A percentile compares a stretch with the other conserved stretches of the same genome.
Evolutionary conservation across 2,113 vertebrate species (phyloP).

Genomic region (Hyla sarda): DNA sequence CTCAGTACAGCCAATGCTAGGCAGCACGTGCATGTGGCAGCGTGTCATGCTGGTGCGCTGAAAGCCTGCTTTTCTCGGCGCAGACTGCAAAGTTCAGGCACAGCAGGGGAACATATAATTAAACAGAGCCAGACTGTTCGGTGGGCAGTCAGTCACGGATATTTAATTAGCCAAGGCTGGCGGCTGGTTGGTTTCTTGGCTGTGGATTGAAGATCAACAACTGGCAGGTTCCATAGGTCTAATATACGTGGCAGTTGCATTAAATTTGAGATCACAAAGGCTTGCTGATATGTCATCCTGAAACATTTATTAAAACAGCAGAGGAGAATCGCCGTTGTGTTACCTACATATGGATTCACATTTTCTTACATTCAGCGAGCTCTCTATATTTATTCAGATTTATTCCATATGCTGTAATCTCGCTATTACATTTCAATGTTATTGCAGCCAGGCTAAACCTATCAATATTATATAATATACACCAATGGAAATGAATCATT

Average conservation of each 20-base stretch:
- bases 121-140: conserved; percentile 61
- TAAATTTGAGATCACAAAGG: conserved; percentile 39
- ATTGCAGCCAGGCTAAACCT: not conserved
- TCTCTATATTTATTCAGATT: not conserved
- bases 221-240: conserved; percentile 56
- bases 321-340: not conserved
- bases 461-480: not conserved
- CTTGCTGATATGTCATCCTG: conserved; percentile 39
- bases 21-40: conserved; percentile 56
- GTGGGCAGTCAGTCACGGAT: conserved; percentile 60
- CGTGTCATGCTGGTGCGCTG: conserved; percentile 54
- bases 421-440: not conserved
- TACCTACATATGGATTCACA: not conserved
- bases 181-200: conserved; percentile 57
- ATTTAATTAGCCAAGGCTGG: conserved; percentile 60
- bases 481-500: not conserved
- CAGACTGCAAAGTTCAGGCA: conserved; percentile 60
- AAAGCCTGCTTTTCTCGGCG: conserved; percentile 57
- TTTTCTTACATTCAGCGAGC: not conserved
- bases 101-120: conserved; percentile 60
- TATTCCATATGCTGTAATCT: not conserved
- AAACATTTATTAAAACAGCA: conserved; percentile 5
- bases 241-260: conserved; percentile 48
- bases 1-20: conserved; percentile 43
- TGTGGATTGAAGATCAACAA: conserved; percentile 56